Conservation (phyloP, 2,113 vertebrate genomes). For the Pelecanus crispus region DNA sequence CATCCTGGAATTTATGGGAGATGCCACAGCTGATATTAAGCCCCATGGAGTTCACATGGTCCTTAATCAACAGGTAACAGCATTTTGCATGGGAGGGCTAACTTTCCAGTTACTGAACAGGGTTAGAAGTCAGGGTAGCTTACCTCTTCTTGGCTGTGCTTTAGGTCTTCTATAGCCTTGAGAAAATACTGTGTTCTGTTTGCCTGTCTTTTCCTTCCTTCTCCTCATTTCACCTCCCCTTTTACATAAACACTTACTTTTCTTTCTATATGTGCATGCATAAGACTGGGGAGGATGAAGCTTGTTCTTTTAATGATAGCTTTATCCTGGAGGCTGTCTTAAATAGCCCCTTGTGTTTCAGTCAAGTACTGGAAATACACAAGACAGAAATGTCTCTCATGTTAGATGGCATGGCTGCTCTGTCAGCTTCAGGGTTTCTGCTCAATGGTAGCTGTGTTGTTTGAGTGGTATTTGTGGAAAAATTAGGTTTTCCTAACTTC, state of each 20-base stretch:
- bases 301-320: not conserved
- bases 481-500: not conserved
- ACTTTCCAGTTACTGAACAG: not conserved
- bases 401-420: not conserved
- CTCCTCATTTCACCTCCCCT: not conserved
- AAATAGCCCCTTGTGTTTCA: not conserved
- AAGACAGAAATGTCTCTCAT: not conserved
- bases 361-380: not conserved
- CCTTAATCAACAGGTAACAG: constrained; percentile 92
- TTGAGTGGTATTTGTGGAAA: not conserved
- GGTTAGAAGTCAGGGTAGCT: not conserved
- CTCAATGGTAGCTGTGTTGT: not conserved
- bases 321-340: not conserved
- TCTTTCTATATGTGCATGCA: not conserved
- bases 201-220: not conserved
- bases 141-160: not conserved
- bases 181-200: not conserved
- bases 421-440: not conserved
- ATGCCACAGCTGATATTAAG: constrained; percentile 90
- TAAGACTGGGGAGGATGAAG: not conserved
- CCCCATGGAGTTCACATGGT: constrained; percentile 98
- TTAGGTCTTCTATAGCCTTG: not conserved
- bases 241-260: not conserved
- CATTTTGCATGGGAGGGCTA: not conserved
- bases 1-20: constrained; percentile 93